Percentiles rank a stretch among this genome's conserved stretches.
These are phyloP conservation scores for Emberiza fucata DNA, from an alignment of 2,113 vertebrate genomes.

Conservation along the genomic window DNA sequence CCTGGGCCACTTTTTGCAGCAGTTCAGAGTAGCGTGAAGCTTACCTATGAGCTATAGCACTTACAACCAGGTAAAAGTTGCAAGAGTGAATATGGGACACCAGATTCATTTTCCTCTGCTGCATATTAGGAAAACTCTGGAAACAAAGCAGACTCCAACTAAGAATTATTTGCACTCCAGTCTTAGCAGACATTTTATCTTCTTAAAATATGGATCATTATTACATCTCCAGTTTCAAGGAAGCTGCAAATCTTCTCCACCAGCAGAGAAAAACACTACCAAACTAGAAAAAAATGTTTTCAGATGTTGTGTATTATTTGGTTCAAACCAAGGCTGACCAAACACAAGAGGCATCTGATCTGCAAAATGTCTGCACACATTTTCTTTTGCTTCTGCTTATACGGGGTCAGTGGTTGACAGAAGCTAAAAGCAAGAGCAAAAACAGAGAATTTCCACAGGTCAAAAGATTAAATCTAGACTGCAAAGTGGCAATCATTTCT, in stretches of 20 bases:
- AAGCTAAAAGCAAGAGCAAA: not conserved
- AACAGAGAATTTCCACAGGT: not conserved
- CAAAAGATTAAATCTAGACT: not conserved
- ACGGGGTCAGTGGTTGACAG: not conserved
- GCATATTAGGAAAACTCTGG: not conserved
- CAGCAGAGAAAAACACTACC: not conserved
- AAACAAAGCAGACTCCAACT: not conserved
- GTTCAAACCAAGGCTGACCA: not conserved
- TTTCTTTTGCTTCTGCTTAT: not conserved
- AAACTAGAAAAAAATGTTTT: not conserved
- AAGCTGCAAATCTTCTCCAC: not conserved
- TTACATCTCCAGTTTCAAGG: not conserved
- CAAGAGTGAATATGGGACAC: rapidly evolving
- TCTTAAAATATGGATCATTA: not conserved
- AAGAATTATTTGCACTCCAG: not conserved
- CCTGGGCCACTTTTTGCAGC: not conserved
- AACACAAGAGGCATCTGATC: rapidly evolving
- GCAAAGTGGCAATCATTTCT: not conserved
- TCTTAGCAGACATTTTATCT: not conserved
- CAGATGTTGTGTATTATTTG: not conserved
- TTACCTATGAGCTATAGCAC: rapidly evolving
- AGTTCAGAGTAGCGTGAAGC: rapidly evolving
- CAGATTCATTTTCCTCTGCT: not conserved
- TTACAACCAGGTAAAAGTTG: not conserved
- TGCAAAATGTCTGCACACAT: not conserved